Conservation (phyloP, 1,140 invertebrate species). For the Cataglyphis hispanica region DNA sequence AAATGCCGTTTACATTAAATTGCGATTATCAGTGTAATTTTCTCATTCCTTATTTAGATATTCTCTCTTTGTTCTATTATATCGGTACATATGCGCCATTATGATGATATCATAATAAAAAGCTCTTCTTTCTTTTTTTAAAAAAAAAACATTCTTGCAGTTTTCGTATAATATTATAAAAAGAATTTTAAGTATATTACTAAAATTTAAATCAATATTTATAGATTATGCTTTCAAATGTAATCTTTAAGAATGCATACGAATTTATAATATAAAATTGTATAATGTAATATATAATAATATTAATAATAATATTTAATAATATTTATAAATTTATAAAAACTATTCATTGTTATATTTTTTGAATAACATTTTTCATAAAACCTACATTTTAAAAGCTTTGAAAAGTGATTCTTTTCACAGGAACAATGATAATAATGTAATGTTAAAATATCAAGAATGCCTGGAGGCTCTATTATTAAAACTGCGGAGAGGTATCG, state of each 20-base stretch:
- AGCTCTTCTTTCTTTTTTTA: neutral
- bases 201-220: constrained; percentile 16
- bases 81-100: neutral
- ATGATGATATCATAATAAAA: neutral
- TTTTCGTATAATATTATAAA: neutral
- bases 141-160: neutral
- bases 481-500: neutral
- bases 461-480: neutral
- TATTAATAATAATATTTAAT: neutral
- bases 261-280: neutral
- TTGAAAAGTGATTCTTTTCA: neutral
- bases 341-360: neutral
- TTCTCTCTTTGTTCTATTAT: neutral
- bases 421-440: neutral
- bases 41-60: neutral
- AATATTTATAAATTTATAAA: neutral
- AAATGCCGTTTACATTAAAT: constrained; percentile 32
- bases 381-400: neutral
- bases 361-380: neutral
- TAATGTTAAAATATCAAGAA: constrained; percentile 11
- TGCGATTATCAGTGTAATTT: constrained; percentile 17
- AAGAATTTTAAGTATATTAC: neutral
- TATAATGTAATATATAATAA: too few species aligned
- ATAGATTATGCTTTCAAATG: neutral
- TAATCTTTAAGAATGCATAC: neutral